phyloP scores from a whole-genome alignment of 2,888 invertebrate species.

The Eristalis arbustorum region DNA sequence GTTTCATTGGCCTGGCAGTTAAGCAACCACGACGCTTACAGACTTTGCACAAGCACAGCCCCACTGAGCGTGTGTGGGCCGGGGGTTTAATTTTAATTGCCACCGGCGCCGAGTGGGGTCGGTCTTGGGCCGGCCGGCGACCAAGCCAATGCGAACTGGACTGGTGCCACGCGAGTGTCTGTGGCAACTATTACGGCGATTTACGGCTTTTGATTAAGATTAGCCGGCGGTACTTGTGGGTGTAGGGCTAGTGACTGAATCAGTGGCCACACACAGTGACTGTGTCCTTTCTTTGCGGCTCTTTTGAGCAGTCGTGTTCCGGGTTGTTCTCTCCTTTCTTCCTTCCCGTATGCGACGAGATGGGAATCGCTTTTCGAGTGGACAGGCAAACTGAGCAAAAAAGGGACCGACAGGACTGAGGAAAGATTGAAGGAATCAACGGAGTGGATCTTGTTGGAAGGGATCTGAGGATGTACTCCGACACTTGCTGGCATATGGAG shows the following conservation, averaged over 20 bases:
- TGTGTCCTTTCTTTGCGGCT: not conserved
- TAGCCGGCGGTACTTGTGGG: not conserved
- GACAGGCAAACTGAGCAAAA: not conserved
- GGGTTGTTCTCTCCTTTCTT: not conserved
- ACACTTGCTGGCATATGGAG: not conserved
- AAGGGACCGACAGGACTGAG: not conserved
- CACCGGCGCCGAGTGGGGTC: not conserved
- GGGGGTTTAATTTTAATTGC: conserved; percentile 40
- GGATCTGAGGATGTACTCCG: not conserved
- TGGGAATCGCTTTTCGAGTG: not conserved
- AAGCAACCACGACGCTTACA: not conserved
- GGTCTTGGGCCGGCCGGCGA: not conserved
- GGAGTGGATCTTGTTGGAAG: not conserved
- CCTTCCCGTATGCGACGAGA: not conserved
- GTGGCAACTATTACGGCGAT: not conserved
- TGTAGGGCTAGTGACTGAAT: not conserved
- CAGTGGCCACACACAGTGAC: not conserved
- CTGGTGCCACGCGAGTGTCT: not conserved
- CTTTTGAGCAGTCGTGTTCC: not conserved
- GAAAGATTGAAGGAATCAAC: not conserved
- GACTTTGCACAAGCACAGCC: not conserved
- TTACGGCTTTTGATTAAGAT: not conserved
- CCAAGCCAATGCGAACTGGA: not conserved
- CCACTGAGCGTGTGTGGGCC: conserved; percentile 4
- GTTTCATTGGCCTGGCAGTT: conserved; percentile 57